Conservation (phyloP, 2,113 vertebrate genomes). For the Vulpes lagopus region DNA sequence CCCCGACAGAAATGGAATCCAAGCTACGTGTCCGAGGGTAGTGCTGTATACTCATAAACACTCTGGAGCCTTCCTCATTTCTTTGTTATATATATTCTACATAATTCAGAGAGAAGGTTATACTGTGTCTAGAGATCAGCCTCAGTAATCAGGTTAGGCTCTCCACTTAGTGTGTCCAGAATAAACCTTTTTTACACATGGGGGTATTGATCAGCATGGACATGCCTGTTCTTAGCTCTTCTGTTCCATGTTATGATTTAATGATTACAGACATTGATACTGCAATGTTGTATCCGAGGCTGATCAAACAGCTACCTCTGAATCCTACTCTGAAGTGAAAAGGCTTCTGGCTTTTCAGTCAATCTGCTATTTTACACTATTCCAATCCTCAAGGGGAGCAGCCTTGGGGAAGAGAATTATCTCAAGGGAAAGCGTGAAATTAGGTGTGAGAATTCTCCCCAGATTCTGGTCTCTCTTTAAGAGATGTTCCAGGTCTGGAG, state of each 20-base stretch:
- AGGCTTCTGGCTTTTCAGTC: neutral
- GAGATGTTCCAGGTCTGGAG: neutral
- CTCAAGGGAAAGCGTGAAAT: slow-evolving; percentile 2
- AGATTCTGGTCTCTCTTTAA: neutral
- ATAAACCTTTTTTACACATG: neutral
- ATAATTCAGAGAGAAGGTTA: neutral
- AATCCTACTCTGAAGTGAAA: neutral
- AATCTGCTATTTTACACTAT: neutral
- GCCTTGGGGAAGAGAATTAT: neutral
- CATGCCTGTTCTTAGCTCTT: neutral
- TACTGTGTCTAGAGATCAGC: neutral
- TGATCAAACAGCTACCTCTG: neutral
- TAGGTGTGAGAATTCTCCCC: neutral
- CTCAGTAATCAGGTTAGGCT: neutral
- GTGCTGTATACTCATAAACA: neutral
- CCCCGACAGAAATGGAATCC: neutral
- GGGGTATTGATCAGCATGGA: neutral
- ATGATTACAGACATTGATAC: neutral
- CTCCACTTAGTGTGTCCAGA: neutral
- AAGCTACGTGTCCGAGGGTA: neutral
- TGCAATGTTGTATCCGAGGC: neutral
- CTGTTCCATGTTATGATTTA: neutral
- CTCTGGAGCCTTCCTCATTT: neutral
- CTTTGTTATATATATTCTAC: neutral
- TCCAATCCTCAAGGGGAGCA: neutral